Evolutionary conservation across 2,888 invertebrate species (phyloP), one percentile per base, ranked within the genome.

Genomic region (Sarcophaga caerulescens): DNA sequence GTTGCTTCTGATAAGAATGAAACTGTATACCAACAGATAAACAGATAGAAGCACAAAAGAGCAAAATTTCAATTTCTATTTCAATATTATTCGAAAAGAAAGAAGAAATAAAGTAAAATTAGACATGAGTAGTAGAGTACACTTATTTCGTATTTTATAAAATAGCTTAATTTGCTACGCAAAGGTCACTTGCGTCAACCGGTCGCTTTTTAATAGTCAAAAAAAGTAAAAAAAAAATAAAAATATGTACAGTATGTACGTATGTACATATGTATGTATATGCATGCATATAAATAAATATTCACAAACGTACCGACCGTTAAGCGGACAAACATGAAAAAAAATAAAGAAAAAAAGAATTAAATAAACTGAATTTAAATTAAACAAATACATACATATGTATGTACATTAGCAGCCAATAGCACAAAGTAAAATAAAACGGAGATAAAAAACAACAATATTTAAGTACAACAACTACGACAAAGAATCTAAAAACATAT

Each of bases 141-240:
- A 52, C 17, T 14, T 52, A 52, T 4, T 35, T 35, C 35, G 66
- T 63, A 81, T 59, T 21, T 76, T 71, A 76, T 81, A 57, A 81
- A 76, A 75, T 70, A 70, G 75, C 70, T 81, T 76, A 71, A 81
- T 73, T 76, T 76, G 70, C 63, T 69, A 81, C 76, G 65, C 81
- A 81, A 81, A 81, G 81, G 81, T 81, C 81, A 81, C 70, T 81
- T 76, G 76, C 81, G 75, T 81, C 70, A 81, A 75, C 81, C 74
- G 74, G 74, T 81, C 74, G 68, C 66, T 73, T 44, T 23, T 25
- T 71, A 44, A 4, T 66, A 66, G 21, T 21, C 21, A 44, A 45
- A 63, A 63, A 63, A 60, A 60, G 17, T 60, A n/a, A 14, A 60
- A n/a, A 19, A n/a, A 14, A 60, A n/a, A 19, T 2, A 14, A 52